Conservation (phyloP, 2,797 vertebrate genomes). For the Liasis olivaceus region DNA sequence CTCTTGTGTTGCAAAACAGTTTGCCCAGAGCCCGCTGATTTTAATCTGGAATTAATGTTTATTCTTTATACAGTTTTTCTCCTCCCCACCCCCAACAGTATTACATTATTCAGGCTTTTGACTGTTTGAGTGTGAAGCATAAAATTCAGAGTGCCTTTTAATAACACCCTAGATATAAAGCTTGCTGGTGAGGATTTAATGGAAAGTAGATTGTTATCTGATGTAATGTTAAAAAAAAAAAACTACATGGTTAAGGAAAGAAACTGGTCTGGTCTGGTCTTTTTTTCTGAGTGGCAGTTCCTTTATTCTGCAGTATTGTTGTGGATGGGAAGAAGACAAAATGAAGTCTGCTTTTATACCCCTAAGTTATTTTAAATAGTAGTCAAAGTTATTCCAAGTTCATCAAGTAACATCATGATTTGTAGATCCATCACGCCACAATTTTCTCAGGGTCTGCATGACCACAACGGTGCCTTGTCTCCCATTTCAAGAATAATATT, state of each 20-base stretch:
- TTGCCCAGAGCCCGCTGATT: not conserved
- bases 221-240: constrained; percentile 49
- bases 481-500: not conserved
- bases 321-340: constrained; percentile 32
- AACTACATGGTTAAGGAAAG: constrained; percentile 16
- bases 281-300: constrained; percentile 35
- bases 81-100: not conserved
- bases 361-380: constrained; percentile 31
- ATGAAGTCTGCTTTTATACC: constrained; percentile 21
- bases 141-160: constrained; percentile 17
- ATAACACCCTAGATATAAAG: constrained; percentile 14
- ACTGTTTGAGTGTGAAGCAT: not conserved
- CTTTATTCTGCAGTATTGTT: constrained; percentile 47
- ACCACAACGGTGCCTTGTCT: constrained; percentile 11
- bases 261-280: constrained; percentile 2
- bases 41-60: constrained; percentile 24
- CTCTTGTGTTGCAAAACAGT: not conserved
- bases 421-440: not conserved
- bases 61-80: not conserved
- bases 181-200: constrained; percentile 10
- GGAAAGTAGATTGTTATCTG: constrained; percentile 20
- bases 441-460: constrained; percentile 8
- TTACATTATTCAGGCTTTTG: not conserved
- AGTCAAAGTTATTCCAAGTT: constrained; percentile 43
- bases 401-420: constrained; percentile 10